Evolutionary conservation across 2,888 invertebrate species (phyloP).

Genomic region (Pherbina coryleti): DNA sequence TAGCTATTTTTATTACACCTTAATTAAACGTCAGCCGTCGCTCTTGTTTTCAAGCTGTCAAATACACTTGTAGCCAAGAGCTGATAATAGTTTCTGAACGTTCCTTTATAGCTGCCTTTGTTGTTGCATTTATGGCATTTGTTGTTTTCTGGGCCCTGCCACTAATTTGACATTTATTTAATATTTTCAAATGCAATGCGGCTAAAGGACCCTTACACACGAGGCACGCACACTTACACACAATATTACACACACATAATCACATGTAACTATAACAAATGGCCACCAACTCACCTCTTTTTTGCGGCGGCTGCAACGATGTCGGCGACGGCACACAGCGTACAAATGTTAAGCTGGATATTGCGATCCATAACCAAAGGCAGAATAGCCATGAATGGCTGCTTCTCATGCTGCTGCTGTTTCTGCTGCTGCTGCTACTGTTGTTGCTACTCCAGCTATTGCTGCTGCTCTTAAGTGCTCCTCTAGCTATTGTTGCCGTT

Average conservation of each 20-base stretch:
- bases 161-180: constrained; percentile 34
- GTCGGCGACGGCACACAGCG: constrained; percentile 65
- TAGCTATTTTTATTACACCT: not conserved
- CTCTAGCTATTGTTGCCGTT: not conserved
- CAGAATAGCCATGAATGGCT: constrained; percentile 56
- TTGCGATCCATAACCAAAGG: constrained; percentile 59
- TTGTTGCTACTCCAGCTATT: constrained; percentile 31
- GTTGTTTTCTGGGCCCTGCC: not conserved
- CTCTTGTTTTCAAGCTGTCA: constrained; percentile 4
- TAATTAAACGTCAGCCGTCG: constrained; percentile 2
- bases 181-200: constrained; percentile 9
- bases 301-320: constrained; percentile 68
- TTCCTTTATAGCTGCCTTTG: not conserved
- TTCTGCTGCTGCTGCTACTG: constrained; percentile 9
- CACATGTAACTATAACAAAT: not conserved
- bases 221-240: not conserved
- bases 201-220: not conserved
- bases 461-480: constrained; percentile 26
- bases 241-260: not conserved
- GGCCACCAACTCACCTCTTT: constrained; percentile 64
- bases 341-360: constrained; percentile 61
- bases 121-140: not conserved
- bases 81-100: not conserved
- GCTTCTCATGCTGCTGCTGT: constrained; percentile 27
- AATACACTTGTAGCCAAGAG: not conserved